Evolutionary conservation across 2,888 invertebrate genomes (phyloP).

Genomic region (Andrena fulva): DNA sequence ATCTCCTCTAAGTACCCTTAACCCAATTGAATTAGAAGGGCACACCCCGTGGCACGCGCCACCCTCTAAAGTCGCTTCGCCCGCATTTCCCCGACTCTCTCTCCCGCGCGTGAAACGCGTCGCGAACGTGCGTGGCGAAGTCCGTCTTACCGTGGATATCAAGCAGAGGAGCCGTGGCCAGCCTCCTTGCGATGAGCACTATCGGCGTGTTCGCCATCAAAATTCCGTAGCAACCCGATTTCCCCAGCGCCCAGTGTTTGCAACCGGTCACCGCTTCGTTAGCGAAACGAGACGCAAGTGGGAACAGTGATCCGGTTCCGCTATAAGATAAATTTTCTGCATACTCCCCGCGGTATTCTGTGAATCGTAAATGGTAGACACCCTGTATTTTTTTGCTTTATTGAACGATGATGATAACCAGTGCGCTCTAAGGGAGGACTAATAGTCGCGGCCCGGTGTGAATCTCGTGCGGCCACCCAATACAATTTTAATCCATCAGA

Average conservation of each 20-base stretch:
- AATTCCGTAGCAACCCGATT: slow-evolving; percentile 37
- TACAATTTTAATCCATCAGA: slow-evolving; percentile 23
- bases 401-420: neutral
- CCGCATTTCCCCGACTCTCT: slow-evolving; percentile 56
- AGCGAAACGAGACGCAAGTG: no score
- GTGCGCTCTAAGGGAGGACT: neutral
- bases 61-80: slow-evolving; percentile 41
- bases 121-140: slow-evolving; percentile 23
- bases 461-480: slow-evolving; percentile 9
- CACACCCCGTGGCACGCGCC: slow-evolving; percentile 63
- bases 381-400: neutral
- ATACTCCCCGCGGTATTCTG: neutral
- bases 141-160: neutral
- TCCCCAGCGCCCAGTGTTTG: neutral
- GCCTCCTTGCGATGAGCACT: slow-evolving; percentile 31
- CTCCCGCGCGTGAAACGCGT: slow-evolving; percentile 47
- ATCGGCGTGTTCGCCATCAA: slow-evolving; percentile 50
- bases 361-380: neutral
- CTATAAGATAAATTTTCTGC: no score
- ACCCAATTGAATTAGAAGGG: slow-evolving; percentile 82
- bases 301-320: no score
- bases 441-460: slow-evolving; percentile 25
- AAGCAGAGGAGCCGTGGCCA: neutral
- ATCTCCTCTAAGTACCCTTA: slow-evolving; percentile 82
- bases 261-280: neutral